Conservation (phyloP, 2,797 vertebrate species). For the Ammospiza maritima region DNA sequence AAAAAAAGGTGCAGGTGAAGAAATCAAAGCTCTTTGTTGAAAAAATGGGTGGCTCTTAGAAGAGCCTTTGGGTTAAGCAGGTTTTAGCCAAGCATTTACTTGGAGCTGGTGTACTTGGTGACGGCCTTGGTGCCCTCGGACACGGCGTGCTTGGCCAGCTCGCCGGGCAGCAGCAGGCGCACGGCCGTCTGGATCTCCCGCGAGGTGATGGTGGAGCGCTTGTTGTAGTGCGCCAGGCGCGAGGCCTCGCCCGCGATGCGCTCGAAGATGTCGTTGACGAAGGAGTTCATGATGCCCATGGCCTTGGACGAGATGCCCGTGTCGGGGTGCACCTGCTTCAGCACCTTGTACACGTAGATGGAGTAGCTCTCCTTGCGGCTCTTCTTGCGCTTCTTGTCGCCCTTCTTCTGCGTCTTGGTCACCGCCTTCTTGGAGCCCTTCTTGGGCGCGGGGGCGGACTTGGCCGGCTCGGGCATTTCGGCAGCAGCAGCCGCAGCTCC, state of each 20-base stretch:
- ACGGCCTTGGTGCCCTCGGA: conserved; percentile 87
- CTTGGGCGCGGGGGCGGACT: conserved; percentile 76
- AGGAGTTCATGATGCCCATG: conserved; percentile 77
- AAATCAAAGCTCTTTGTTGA: too few species aligned
- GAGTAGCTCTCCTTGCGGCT: conserved; percentile 42
- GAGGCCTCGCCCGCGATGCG: conserved; percentile 72
- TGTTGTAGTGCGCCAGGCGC: conserved; percentile 84
- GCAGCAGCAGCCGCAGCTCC: rapidly evolving
- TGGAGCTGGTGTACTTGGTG: conserved; percentile 86
- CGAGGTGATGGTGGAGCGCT: conserved; percentile 82
- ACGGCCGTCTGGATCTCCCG: conserved; percentile 35
- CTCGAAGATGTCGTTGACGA: conserved; percentile 68
- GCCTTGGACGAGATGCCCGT: conserved; percentile 65
- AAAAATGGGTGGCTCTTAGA: background rate
- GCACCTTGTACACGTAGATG: conserved; percentile 76
- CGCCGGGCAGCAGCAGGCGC: conserved; percentile 11
- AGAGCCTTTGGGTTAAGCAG: background rate
- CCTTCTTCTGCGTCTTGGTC: conserved; percentile 83
- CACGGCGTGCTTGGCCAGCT: conserved; percentile 77
- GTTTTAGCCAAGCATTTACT: background rate
- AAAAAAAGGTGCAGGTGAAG: too few species aligned
- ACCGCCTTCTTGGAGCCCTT: conserved; percentile 84
- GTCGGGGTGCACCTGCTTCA: conserved; percentile 73
- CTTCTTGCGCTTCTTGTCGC: conserved; percentile 64
- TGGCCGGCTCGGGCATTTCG: conserved; percentile 73